These are phyloP conservation scores for Tyria jacobaeae DNA, from an alignment of 2,888 invertebrate genomes.

Conservation along the genomic window DNA sequence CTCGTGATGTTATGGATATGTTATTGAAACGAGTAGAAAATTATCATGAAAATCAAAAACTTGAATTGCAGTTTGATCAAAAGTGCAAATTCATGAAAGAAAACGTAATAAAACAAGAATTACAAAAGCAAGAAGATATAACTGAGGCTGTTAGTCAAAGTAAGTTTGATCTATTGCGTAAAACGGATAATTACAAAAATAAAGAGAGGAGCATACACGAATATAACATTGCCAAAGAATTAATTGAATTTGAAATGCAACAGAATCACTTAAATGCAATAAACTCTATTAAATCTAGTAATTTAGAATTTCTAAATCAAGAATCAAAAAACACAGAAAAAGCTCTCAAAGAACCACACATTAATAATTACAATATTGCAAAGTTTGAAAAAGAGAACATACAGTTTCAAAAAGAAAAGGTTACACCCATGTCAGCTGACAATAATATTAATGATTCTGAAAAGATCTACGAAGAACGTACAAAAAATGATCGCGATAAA, in stretches of 20 bases:
- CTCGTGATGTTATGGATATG: slow-evolving; percentile 60
- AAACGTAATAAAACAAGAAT: slow-evolving; percentile 56
- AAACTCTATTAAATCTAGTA: slow-evolving; percentile 57
- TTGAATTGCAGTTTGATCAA: slow-evolving; percentile 57
- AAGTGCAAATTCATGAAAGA: slow-evolving; percentile 58
- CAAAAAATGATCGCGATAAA: slow-evolving; percentile 77
- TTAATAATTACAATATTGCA: slow-evolving; percentile 60
- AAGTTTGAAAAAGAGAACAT: slow-evolving; percentile 80
- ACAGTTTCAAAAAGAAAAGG: slow-evolving; percentile 76
- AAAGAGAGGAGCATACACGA: slow-evolving; percentile 54
- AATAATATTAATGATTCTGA: slow-evolving; percentile 68
- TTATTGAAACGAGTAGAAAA: slow-evolving; percentile 59
- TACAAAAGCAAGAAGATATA: slow-evolving; percentile 59
- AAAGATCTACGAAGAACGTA: slow-evolving; percentile 74
- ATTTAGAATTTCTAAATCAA: slow-evolving; percentile 47
- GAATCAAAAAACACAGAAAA: slow-evolving; percentile 63
- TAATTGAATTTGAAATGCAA: slow-evolving; percentile 61
- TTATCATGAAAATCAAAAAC: slow-evolving; percentile 56
- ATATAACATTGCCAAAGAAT: slow-evolving; percentile 66
- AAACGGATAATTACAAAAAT: slow-evolving; percentile 40
- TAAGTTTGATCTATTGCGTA: slow-evolving; percentile 34
- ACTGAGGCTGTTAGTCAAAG: slow-evolving; percentile 57
- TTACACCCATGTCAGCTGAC: slow-evolving; percentile 30
- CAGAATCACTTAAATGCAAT: slow-evolving; percentile 63
- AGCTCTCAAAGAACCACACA: slow-evolving; percentile 65